phyloP scores from a whole-genome alignment of 2,888 invertebrate genomes.

The Chymomyza fuscimana region DNA sequence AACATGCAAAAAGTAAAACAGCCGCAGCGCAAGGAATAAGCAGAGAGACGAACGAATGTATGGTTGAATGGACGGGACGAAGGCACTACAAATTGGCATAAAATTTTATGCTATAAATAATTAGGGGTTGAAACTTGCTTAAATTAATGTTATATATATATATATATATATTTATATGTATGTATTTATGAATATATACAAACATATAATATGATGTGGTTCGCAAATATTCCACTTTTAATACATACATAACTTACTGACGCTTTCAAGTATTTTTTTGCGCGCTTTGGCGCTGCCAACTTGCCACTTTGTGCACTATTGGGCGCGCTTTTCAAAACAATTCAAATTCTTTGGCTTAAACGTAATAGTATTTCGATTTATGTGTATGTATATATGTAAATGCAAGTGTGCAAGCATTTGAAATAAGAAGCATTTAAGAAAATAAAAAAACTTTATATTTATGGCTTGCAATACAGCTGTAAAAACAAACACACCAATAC shows the following conservation, averaged over 20 bases:
- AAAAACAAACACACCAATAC: constrained; percentile 16
- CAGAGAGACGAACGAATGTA: constrained; percentile 17
- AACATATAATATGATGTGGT: not conserved
- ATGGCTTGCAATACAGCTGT: constrained; percentile 1
- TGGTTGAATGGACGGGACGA: constrained; percentile 31
- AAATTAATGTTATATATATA: constrained; percentile 23
- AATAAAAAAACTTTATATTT: not conserved
- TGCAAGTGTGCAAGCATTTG: not conserved
- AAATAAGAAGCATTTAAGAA: not conserved
- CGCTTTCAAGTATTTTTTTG: not conserved
- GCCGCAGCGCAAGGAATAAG: constrained; percentile 27
- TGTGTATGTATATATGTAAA: not conserved
- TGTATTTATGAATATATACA: not conserved
- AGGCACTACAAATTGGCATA: constrained; percentile 30
- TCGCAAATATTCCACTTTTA: not conserved
- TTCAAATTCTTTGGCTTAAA: not conserved
- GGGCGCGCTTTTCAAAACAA: not conserved
- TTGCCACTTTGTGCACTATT: not conserved
- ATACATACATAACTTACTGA: not conserved
- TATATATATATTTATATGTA: constrained; percentile 5
- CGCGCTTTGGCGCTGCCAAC: not conserved
- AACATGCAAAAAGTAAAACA: constrained; percentile 2
- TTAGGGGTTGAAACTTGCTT: constrained; percentile 50
- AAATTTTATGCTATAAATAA: constrained; percentile 35
- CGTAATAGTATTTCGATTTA: too few relatives aligned